Evolutionary conservation across 2,113 vertebrate genomes (phyloP).

Genomic region (Garra rufa): DNA sequence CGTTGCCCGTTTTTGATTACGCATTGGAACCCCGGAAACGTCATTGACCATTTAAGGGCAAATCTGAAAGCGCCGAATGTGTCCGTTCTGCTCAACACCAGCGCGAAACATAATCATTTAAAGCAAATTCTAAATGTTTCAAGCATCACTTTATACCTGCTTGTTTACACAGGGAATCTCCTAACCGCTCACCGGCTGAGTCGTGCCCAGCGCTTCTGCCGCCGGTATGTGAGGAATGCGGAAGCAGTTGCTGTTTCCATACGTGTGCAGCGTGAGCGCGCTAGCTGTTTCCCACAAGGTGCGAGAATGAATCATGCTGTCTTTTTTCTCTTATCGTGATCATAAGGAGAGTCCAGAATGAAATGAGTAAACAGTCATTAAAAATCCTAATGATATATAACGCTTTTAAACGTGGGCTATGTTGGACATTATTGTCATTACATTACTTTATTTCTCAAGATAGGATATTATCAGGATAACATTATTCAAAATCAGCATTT

Average conservation of each 20-base stretch:
- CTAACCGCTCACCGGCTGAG: neutral
- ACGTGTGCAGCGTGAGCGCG: neutral
- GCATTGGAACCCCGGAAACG: slow-evolving; percentile 57
- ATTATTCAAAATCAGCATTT: neutral
- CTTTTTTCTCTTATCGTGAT: neutral
- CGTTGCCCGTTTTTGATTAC: slow-evolving; percentile 44
- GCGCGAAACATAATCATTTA: neutral
- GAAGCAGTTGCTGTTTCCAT: slow-evolving; percentile 14
- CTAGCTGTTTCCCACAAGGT: slow-evolving; percentile 1
- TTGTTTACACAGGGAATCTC: neutral
- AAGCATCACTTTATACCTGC: neutral
- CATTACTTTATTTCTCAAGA: neutral
- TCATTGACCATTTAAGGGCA: slow-evolving; percentile 58
- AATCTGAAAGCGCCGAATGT: slow-evolving; percentile 10
- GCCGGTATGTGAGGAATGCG: slow-evolving; percentile 48
- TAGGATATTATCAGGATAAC: neutral
- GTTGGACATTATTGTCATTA: neutral
- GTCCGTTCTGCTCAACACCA: neutral
- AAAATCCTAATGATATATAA: neutral
- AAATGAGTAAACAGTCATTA: neutral
- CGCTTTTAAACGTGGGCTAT: too few relatives aligned
- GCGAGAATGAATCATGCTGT: neutral
- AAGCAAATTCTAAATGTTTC: neutral
- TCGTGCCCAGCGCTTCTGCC: slow-evolving; percentile 13
- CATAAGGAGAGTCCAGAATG: neutral